These are phyloP conservation scores for Diplazon laetatorius DNA, from an alignment of 2,888 invertebrate species.

Conservation along the genomic window DNA sequence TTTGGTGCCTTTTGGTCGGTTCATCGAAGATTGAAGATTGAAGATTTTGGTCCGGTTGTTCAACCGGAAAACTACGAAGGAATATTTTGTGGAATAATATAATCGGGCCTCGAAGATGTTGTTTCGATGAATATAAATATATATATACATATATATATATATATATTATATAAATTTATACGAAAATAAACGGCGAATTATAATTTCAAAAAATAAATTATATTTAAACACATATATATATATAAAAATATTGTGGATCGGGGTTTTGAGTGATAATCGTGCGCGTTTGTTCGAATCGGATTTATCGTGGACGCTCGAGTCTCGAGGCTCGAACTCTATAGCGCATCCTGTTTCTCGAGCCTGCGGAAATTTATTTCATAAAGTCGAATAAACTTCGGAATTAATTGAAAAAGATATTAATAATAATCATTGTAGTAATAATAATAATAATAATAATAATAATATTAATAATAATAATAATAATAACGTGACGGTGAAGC, in stretches of 20 bases:
- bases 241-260: not conserved
- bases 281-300: not conserved
- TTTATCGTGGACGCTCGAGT: conserved; percentile 29
- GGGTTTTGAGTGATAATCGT: not conserved
- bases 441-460: conserved; percentile 21
- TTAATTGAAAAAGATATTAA: no score
- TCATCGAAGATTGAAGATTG: no score
- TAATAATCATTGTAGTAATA: no score
- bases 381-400: not conserved
- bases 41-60: not conserved
- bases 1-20: conserved; percentile 9
- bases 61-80: not conserved
- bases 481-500: conserved; percentile 14
- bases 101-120: not conserved
- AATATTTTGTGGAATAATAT: conserved; percentile 13
- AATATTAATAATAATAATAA: conserved; percentile 23
- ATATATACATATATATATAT: no score
- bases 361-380: conserved; percentile 2
- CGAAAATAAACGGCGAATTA: not conserved
- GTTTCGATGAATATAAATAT: conserved; percentile 3
- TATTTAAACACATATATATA: not conserved
- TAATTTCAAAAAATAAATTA: not conserved
- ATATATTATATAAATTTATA: no score
- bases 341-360: conserved; percentile 34
- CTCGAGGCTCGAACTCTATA: conserved; percentile 28